Percentiles rank a stretch among this genome's conserved stretches.
Conservation (phyloP, 2,888 invertebrate genomes). For the Lagria hirta region DNA sequence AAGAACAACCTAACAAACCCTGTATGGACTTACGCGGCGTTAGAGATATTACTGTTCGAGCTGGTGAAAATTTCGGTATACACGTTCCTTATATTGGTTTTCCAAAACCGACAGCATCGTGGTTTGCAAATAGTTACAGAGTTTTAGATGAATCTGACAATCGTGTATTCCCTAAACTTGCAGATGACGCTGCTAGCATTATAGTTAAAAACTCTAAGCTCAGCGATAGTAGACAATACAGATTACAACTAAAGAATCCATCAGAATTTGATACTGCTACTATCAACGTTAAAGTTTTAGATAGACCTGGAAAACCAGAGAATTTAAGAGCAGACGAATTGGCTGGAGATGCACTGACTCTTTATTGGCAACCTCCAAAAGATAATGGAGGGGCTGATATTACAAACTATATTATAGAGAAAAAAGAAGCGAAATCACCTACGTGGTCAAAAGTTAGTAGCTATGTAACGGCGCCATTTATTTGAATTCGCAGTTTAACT, state of each 20-base stretch:
- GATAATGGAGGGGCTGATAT: conserved; percentile 95
- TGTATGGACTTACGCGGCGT: conserved; percentile 92
- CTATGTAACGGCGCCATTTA: conserved; percentile 87
- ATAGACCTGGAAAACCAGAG: conserved; percentile 87
- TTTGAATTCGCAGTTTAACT: conserved; percentile 87
- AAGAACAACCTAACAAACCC: conserved; percentile 94
- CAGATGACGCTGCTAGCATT: conserved; percentile 86
- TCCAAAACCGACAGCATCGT: conserved; percentile 92
- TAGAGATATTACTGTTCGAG: conserved; percentile 93
- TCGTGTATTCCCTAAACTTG: conserved; percentile 77
- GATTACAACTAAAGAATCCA: conserved; percentile 88
- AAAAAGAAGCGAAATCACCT: conserved; percentile 78
- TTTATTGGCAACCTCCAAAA: conserved; percentile 95
- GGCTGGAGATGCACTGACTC: conserved; percentile 90
- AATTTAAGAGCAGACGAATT: conserved; percentile 93
- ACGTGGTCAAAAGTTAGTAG: conserved; percentile 91
- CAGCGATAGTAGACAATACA: conserved; percentile 87
- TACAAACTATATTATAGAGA: conserved; percentile 96
- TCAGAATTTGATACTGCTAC: conserved; percentile 95
- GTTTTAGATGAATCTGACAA: conserved; percentile 76
- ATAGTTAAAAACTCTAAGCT: conserved; percentile 92
- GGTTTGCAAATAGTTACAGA: conserved; percentile 88
- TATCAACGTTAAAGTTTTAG: conserved; percentile 92
- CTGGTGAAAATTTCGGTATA: conserved; percentile 97
- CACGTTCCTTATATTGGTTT: conserved; percentile 94